Evolutionary conservation across 2,888 invertebrate genomes (phyloP), one percentile per base, ranked within the genome.

Genomic region (Scaptomyza polygonia): DNA sequence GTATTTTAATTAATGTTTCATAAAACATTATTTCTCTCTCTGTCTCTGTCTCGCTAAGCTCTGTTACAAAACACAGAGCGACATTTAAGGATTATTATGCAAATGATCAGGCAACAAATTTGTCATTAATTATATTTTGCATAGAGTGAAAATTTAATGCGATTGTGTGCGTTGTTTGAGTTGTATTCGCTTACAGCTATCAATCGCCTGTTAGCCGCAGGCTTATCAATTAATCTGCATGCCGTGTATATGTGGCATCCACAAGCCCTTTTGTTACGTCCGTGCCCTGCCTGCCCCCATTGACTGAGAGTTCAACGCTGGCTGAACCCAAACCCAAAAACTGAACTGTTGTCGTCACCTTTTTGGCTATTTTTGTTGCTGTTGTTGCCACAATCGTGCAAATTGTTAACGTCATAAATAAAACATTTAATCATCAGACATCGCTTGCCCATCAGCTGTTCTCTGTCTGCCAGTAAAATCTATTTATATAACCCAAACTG

Each of bases 361-460:
- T 49, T 56, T 34, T 3, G 8, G 58, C 49, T 47, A 52, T 68
- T 77, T 66, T 65, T 14, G 42, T 43, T 12, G 58, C 5, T 25
- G 25, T 25, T 25, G 25, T 25, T 25, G 25, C 42, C 64, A 70
- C 9, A 21, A 16, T 30, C 8, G 16, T 21, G 66, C 52, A 49
- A 80, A 77, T 67, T 77, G 62, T 55, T 45, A 67, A 67, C 74
- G 67, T 88, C 86, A 84, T 86, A 86, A 80, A 72, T 66, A 86
- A 86, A 77, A 68, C 86, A 51, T 86, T 83, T 81, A 86, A 84
- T 81, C 88, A 87, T 63, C 56, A 52, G 59, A 53, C 57, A 63
- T 53, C 62, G 58, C 77, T 80, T 84, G 30, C 30, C 74, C 82
- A 79, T 84, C 86, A 85, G 88, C 82, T 77, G 86, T 63, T 30